phyloP scores from a whole-genome alignment of 1,140 invertebrate species.

The Camponotus vicinus region DNA sequence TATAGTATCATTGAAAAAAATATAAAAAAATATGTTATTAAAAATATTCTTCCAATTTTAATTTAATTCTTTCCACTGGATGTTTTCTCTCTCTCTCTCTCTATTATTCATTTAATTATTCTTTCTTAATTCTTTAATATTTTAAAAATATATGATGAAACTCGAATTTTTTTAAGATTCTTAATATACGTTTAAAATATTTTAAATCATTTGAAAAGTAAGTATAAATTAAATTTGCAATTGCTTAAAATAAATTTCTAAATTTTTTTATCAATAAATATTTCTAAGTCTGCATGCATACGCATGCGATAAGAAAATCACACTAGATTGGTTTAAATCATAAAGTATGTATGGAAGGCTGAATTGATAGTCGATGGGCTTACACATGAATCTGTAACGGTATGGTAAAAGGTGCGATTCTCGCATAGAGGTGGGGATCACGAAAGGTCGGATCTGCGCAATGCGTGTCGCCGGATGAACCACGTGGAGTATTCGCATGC shows the following conservation, averaged over 20 bases:
- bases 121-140: neutral
- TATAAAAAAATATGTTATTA: too few relatives aligned
- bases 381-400: slow-evolving; percentile 34
- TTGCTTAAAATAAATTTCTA: neutral
- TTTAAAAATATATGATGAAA: neutral
- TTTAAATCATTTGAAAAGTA: neutral
- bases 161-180: neutral
- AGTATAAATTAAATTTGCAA: neutral
- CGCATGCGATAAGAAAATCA: neutral
- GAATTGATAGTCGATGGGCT: neutral
- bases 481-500: slow-evolving; percentile 82
- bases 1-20: too few relatives aligned
- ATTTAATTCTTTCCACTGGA: neutral
- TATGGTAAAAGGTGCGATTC: slow-evolving; percentile 74
- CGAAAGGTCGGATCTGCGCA: slow-evolving; percentile 81
- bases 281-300: neutral
- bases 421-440: slow-evolving; percentile 70
- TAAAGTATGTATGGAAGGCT: neutral
- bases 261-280: neutral
- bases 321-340: neutral
- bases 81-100: too few relatives aligned
- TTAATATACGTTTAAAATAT: neutral
- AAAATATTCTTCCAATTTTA: too few relatives aligned
- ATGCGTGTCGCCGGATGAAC: slow-evolving; percentile 79
- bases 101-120: neutral